Base-by-base conservation (phyloP, 1,140 invertebrate genomes). In the Formica exsecta region DNA sequence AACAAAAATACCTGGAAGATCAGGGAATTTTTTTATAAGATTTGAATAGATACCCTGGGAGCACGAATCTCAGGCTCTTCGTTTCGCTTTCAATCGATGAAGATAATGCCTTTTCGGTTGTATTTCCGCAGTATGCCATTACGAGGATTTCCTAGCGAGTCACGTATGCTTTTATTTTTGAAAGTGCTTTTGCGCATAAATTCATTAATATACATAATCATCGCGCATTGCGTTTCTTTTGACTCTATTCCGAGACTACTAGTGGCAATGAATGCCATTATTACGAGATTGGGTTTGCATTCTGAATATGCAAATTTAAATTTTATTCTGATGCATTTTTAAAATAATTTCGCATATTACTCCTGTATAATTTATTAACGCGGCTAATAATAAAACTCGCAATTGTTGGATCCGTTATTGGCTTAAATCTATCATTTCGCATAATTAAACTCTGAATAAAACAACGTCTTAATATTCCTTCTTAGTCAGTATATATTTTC, bases 161-260 rank as follows among this genome's bases (percentile, higher is more conserved):
- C 22, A 29, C 8, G 1, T 48, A 19, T 41, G 41, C 32, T 38
- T 77, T 65, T 77, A 2, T 65, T 51, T 51, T 51, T 6, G 5
- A 51, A 51, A 51, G 48, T 13, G 19, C 25, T 22, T 64, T 48
- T 32, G 59, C 25, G n/a, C 9, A 6, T 59, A 32, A 77, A n/a
- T 44, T 76, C 25, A 64, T 29, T 41, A 76, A 76, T 76, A 41
- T 32, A 64, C 36, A 61, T 64, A 64, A 64, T 64, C 13, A 74
- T n/a, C 11, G 13, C 6, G 22, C 38, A 76, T 29, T 76, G 16
- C 38, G 64, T 29, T 76, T 64, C 25, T 64, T 76, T 64, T 44
- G 25, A 44, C n/a, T 29, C 25, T 64, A 8, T 76, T 6, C 5
- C 9, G 48, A 48, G 2, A 54, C 54, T 32, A 32, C 48, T 22